Conservation (phyloP, 1,140 invertebrate species). For the Calephelis virginiensis region DNA sequence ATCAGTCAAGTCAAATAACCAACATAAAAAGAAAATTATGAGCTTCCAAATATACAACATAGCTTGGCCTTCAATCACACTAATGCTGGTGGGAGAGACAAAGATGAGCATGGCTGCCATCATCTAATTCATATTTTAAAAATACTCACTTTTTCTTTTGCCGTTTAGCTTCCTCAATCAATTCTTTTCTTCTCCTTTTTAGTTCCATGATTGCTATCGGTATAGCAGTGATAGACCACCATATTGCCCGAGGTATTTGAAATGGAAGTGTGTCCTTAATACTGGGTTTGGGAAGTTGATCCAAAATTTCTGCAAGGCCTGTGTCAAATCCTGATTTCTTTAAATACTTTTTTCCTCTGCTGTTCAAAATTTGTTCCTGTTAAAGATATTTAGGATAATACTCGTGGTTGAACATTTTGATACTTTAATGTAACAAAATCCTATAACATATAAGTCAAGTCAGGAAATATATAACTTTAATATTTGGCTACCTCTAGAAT, state of each 20-base stretch:
- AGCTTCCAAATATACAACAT: no score
- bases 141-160: slow-evolving; percentile 73
- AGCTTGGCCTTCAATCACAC: no score
- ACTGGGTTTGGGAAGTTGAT: slow-evolving; percentile 87
- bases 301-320: slow-evolving; percentile 83
- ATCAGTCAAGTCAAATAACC: no score
- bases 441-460: background rate
- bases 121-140: background rate
- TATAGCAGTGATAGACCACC: slow-evolving; percentile 80
- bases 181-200: slow-evolving; percentile 70
- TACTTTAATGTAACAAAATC: background rate
- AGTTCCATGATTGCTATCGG: slow-evolving; percentile 79
- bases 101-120: no score
- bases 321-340: slow-evolving; percentile 83
- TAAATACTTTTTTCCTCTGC: slow-evolving; percentile 84
- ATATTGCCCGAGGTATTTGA: slow-evolving; percentile 85
- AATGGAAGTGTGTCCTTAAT: slow-evolving; percentile 90
- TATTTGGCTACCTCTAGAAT: no score
- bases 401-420: background rate
- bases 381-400: slow-evolving; percentile 23
- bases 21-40: no score
- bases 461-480: no score
- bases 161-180: slow-evolving; percentile 80
- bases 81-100: no score
- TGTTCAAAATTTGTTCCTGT: slow-evolving; percentile 86